Evolutionary conservation across 2,888 invertebrate genomes (phyloP), one percentile per base, ranked within the genome.

Genomic region (Meliscaeva auricollis): DNA sequence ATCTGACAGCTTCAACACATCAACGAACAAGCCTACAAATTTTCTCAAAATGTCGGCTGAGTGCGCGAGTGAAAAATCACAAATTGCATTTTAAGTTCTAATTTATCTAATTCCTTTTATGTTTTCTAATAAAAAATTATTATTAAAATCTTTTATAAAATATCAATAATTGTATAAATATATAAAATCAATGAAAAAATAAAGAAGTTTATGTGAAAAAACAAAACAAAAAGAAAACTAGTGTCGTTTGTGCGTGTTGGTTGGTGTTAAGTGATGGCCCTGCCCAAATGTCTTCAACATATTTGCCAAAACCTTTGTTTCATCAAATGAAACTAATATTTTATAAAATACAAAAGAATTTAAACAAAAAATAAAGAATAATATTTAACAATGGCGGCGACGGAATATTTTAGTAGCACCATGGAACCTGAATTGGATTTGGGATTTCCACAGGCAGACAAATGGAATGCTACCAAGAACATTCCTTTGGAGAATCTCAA

Each of bases 401-500:
- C 54, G 26, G 56, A 48, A 22, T 41, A 70, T 35, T 17, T 9
- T 11, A 41, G 30, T n/a, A 48, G 20, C 52, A 77, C 48, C 20
- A 81, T 88, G 80, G 91, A 90, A 54, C 87, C 88, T 11, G 90
- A 89, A 58, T 89, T 89, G 75, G 89, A 90, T 79, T 90, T 91
- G 58, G 90, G 91, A 1, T 91, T 91, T 69, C 90, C 91, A 15
- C 90, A 91, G 87, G 89, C 92, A 62, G 92, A 92, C 68, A 92
- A 92, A 92, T 95, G 95, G 94, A 95, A 95, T 90, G 93, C 92
- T 85, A 93, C 95, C 38, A 93, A 94, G 77, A 93, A 93, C 90
- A 94, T 94, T 88, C 93, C 94, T 87, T 91, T 95, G 88, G 95
- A 96, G 88, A 95, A 96, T 89, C 93, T 96, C 88, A 94, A 94